Conservation (phyloP, 2,888 invertebrate species). For the Pomacea canaliculata region DNA sequence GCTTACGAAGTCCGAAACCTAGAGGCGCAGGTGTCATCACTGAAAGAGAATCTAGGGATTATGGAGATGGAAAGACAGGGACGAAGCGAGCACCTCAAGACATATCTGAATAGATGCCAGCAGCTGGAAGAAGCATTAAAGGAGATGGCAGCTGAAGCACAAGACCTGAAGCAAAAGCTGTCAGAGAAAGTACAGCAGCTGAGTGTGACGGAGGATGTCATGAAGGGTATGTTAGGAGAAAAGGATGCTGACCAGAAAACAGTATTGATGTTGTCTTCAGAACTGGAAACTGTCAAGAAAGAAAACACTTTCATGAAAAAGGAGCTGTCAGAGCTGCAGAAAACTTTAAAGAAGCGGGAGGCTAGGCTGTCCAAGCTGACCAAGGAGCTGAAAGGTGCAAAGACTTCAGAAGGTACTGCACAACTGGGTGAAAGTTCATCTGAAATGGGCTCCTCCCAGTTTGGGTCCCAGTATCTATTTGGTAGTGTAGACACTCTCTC, state of each 20-base stretch:
- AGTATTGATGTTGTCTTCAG: constrained; percentile 25
- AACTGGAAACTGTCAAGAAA: constrained; percentile 25
- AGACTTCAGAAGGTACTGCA: not conserved
- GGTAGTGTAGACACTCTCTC: constrained; percentile 19
- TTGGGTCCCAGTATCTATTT: constrained; percentile 17
- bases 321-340: constrained; percentile 34
- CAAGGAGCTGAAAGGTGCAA: constrained; percentile 44
- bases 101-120: constrained; percentile 14
- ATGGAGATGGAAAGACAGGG: constrained; percentile 26
- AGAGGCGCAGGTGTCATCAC: constrained; percentile 25
- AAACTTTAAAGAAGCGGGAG: constrained; percentile 48
- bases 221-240: constrained; percentile 33
- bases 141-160: constrained; percentile 24
- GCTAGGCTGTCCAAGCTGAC: constrained; percentile 44
- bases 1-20: constrained; percentile 29
- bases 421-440: constrained; percentile 5
- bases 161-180: constrained; percentile 29
- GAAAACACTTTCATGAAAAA: constrained; percentile 18
- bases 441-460: constrained; percentile 14
- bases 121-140: constrained; percentile 27
- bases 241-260: constrained; percentile 23
- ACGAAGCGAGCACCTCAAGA: constrained; percentile 21
- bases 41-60: constrained; percentile 25
- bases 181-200: constrained; percentile 29
- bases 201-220: constrained; percentile 28